Evolutionary conservation across 2,113 vertebrate genomes (phyloP).

Genomic region (Calyptomena viridis): DNA sequence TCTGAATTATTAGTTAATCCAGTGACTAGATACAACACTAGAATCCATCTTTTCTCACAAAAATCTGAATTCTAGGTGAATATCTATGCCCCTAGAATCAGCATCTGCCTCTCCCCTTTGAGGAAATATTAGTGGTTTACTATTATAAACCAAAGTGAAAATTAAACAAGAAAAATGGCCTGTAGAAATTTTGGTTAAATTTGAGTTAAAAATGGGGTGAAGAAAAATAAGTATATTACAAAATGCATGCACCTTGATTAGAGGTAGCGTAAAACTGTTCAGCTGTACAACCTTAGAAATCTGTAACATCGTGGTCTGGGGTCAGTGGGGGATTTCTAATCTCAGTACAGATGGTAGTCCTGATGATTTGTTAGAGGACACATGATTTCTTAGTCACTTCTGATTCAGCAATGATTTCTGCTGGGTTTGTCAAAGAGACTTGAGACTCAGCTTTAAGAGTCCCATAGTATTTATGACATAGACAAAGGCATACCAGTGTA

Average conservation of each 20-base stretch:
- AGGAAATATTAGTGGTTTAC: slow-evolving; percentile 6
- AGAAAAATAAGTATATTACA: neutral
- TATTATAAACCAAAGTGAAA: neutral
- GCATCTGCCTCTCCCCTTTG: neutral
- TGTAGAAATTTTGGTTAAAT: neutral
- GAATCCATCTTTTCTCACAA: slow-evolving; percentile 14
- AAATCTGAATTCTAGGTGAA: slow-evolving; percentile 9
- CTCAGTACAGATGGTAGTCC: neutral
- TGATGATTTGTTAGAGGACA: neutral
- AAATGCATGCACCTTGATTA: neutral
- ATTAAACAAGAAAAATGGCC: neutral
- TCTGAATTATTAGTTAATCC: slow-evolving; percentile 45
- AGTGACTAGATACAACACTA: slow-evolving; percentile 1
- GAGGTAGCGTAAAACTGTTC: neutral
- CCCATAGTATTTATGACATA: neutral
- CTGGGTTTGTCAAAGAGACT: neutral
- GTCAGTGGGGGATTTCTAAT: neutral
- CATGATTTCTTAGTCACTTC: neutral
- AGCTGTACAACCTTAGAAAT: neutral
- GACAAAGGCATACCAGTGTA: neutral
- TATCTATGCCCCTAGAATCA: neutral
- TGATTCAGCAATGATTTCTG: neutral
- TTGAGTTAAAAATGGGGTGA: neutral
- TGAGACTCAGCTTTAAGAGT: neutral
- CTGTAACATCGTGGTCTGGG: neutral